Evolutionary conservation across 2,797 vertebrate genomes (phyloP).

Genomic region (Myotis daubentonii): DNA sequence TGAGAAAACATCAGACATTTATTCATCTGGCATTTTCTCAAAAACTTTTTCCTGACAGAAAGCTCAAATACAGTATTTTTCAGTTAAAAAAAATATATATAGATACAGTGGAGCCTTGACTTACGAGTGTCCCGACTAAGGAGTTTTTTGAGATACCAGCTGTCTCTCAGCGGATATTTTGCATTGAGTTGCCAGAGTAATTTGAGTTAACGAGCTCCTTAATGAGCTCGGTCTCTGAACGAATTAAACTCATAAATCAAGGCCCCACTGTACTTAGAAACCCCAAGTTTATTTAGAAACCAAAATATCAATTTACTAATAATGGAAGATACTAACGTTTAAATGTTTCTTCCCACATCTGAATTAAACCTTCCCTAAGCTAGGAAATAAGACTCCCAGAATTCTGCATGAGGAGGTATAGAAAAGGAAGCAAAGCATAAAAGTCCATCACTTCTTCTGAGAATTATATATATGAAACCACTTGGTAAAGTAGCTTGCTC

Average conservation of each 20-base stretch:
- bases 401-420: not conserved
- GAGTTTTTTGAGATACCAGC: no score
- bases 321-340: constrained; percentile 46
- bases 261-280: constrained; percentile 2
- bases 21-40: constrained; percentile 49
- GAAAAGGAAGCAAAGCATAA: not conserved
- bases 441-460: not conserved
- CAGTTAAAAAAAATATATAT: constrained; percentile 55
- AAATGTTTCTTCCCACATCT: constrained; percentile 35
- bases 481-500: not conserved
- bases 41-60: constrained; percentile 33
- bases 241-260: no score
- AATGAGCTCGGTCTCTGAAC: no score
- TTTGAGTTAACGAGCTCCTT: no score
- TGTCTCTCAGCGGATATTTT: no score
- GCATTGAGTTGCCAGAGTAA: no score
- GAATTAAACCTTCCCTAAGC: constrained; percentile 14
- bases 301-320: constrained; percentile 62
- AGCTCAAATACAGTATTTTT: constrained; percentile 36
- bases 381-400: not conserved
- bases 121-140: no score
- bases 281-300: constrained; percentile 44
- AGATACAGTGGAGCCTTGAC: no score
- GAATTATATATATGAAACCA: not conserved
- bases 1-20: constrained; percentile 13